Evolutionary conservation across 2,888 invertebrate species (phyloP), one percentile per base, ranked within the genome.

Genomic region (Arrhopalites spinosus): DNA sequence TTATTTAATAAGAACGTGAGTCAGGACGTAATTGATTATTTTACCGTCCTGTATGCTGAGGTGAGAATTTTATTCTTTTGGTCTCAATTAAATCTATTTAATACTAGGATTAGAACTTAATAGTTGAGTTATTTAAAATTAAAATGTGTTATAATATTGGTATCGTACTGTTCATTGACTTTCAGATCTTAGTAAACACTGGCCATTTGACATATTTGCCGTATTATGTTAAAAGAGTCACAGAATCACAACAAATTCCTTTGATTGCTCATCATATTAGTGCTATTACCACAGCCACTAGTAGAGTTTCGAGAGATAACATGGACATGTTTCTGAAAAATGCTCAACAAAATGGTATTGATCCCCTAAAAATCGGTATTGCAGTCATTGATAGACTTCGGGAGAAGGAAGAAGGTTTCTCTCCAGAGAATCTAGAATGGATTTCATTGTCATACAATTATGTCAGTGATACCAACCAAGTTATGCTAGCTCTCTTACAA

Each of bases 141-240:
- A 63, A 63, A 29, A 2, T 59, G 56, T 17, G 20, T 53, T 8
- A 23, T n/a, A 20, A 25, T 73, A 7, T 43, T 20, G 5, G 11
- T 30, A 56, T 56, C 23, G 3, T 20, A 11, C 45, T 66, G 45
- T 27, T 67, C 7, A 13, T 43, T 25, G 13, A 50, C 3, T 72
- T 76, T 25, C 61, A 81, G 81, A 75, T 80, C 23, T 78, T 81
- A n/a, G 81, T 81, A 5, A 74, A 80, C 50, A 47, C 63, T 15
- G 74, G 77, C 15, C 43, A 59, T 13, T 78, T 81, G 15, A 56
- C 64, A 13, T 77, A 73, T 50, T 80, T 80, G 53, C 82, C 82
- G 23, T 82, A 72, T 61, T 82, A 82, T 61, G 79, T 81, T 13
- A 73, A 79, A 70, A 78, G 78, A 64, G 45, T 81, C 25, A 78